Evolutionary conservation across 2,888 invertebrate species (phyloP).

Genomic region (Stratiomys singularior): DNA sequence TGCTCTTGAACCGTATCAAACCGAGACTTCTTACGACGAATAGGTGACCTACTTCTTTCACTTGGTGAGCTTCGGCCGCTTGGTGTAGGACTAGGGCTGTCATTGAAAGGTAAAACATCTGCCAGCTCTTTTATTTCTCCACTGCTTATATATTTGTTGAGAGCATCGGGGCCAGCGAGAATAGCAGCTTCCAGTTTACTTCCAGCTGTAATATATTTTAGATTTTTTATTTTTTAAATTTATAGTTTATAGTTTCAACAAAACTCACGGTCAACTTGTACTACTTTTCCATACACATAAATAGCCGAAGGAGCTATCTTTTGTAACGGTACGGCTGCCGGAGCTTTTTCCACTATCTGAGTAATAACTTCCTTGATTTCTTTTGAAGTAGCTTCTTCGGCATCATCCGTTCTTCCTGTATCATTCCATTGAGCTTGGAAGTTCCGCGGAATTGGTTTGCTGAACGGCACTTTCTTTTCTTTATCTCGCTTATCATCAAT

Average conservation of each 20-base stretch:
- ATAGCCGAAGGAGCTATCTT: slow-evolving; percentile 83
- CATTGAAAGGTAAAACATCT: slow-evolving; percentile 80
- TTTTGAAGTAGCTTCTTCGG: slow-evolving; percentile 64
- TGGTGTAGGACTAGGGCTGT: slow-evolving; percentile 56
- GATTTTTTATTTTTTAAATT: slow-evolving; percentile 11
- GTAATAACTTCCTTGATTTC: slow-evolving; percentile 75
- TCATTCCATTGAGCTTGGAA: slow-evolving; percentile 98
- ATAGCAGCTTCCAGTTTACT: slow-evolving; percentile 81
- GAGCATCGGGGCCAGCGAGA: slow-evolving; percentile 78
- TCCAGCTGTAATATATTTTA: slow-evolving; percentile 68
- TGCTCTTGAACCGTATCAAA: slow-evolving; percentile 62
- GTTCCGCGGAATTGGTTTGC: slow-evolving; percentile 94
- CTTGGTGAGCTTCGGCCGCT: slow-evolving; percentile 58
- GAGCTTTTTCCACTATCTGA: slow-evolving; percentile 78
- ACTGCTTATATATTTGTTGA: slow-evolving; percentile 80
- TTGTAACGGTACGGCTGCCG: slow-evolving; percentile 80
- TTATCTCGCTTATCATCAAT: slow-evolving; percentile 77
- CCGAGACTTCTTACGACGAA: slow-evolving; percentile 60
- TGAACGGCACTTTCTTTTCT: slow-evolving; percentile 89
- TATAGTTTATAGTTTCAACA: slow-evolving; percentile 23
- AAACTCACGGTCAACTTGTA: slow-evolving; percentile 78
- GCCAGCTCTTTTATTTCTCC: slow-evolving; percentile 84
- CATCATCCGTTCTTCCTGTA: slow-evolving; percentile 71
- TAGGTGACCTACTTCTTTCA: slow-evolving; percentile 56
- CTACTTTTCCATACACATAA: slow-evolving; percentile 84